Percentiles rank a stretch among this genome's conserved stretches.
Conservation (phyloP, 2,113 vertebrate genomes). For the Eretmochelys imbricata region DNA sequence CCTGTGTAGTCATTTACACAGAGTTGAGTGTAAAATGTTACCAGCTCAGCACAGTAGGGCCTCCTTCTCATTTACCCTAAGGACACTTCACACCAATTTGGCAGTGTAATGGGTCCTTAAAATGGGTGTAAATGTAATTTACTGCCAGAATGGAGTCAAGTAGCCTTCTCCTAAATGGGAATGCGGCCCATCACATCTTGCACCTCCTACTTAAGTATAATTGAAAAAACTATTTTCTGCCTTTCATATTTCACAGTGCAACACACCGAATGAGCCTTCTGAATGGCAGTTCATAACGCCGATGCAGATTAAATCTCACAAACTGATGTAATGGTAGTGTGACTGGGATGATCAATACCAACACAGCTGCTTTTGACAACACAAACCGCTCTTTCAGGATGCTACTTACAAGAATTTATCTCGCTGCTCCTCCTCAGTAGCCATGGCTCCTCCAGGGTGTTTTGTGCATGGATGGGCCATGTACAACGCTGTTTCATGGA, state of each 20-base stretch:
- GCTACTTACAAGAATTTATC: not conserved
- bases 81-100: not conserved
- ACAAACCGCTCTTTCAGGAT: not conserved
- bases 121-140: not conserved
- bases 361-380: not conserved
- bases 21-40: not conserved
- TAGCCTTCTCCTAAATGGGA: not conserved
- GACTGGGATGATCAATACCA: not conserved
- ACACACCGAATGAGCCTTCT: not conserved
- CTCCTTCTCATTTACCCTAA: fast-evolving
- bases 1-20: not conserved
- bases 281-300: not conserved
- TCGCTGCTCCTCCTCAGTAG: not conserved
- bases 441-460: not conserved
- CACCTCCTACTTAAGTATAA: fast-evolving
- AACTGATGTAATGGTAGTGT: not conserved
- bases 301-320: not conserved
- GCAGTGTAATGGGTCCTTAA: not conserved
- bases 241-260: not conserved
- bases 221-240: not conserved
- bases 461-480: not conserved
- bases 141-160: not conserved
- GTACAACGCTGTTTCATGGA: conserved; percentile 5
- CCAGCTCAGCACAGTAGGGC: not conserved
- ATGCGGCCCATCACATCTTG: not conserved